phyloP scores from a whole-genome alignment of 2,797 vertebrate genomes.

The Anguilla megastoma region DNA sequence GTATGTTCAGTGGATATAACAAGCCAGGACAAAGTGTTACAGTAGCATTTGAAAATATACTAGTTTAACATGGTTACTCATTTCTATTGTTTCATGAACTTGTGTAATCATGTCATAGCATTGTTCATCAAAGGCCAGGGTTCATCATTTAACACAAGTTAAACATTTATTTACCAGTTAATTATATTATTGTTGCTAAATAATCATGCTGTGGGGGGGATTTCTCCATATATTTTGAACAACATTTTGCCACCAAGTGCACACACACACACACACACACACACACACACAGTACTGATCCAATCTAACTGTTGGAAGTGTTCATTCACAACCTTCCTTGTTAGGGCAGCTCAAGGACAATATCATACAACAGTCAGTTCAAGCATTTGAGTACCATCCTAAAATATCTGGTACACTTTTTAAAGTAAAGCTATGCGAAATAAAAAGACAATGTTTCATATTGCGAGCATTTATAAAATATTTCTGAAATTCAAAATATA shows the following conservation, averaged over 20 bases:
- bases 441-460: slow-evolving; percentile 38
- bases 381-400: slow-evolving; percentile 23
- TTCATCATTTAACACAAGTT: slow-evolving; percentile 32
- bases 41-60: slow-evolving; percentile 44
- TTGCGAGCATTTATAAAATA: slow-evolving; percentile 27
- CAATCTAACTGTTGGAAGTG: neutral
- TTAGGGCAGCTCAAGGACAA: neutral
- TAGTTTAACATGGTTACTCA: slow-evolving; percentile 52
- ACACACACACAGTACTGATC: slow-evolving; percentile 13
- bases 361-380: slow-evolving; percentile 29
- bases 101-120: slow-evolving; percentile 50
- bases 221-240: neutral
- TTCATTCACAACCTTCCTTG: neutral
- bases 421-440: slow-evolving; percentile 38
- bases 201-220: neutral
- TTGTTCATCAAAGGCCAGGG: slow-evolving; percentile 17
- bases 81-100: slow-evolving; percentile 35
- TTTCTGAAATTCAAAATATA: slow-evolving; percentile 38
- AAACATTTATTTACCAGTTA: slow-evolving; percentile 4
- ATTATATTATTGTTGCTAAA: slow-evolving; percentile 21
- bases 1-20: slow-evolving; percentile 57
- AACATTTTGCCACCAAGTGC: neutral
- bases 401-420: neutral
- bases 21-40: slow-evolving; percentile 46
- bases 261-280: slow-evolving; percentile 25